Base-by-base conservation (phyloP, 2,113 vertebrate genomes). In the Tetrax tetrax region DNA sequence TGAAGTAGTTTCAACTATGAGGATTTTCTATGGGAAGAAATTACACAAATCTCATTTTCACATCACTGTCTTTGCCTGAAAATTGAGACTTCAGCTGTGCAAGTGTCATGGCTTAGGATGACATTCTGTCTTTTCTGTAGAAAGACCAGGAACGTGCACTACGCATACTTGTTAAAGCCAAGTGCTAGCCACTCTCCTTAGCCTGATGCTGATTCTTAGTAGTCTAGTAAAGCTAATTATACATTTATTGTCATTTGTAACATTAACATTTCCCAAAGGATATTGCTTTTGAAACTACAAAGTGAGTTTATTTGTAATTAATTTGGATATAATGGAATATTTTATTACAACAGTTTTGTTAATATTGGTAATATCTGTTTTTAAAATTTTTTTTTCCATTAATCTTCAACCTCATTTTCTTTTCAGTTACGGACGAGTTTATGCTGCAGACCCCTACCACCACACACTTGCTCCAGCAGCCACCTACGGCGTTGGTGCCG, bases 401-500 rank as follows among this genome's bases (percentile, higher is more conserved):
- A 91, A 95, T 87, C 75, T 90, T 68, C 74, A 66, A 64, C 86
- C 96, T n/a, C 95, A 19, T 95, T 96, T 97, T 97, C 88, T 97
- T 98, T 98, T 63, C 98, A 99, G 99, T 99, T 99, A 99, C 98
- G 99, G 99, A 99, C 98, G 99, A 99, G 99, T 99, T 99, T 99
- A 99, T 99, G 99, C 99, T 99, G 98, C 99, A 98, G 99, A 99
- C 98, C 99, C 99, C 99, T 99, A 99, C 99, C 99, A 98, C 98
- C 99, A 99, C 99, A 97, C 99, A 99, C 99, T 99, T 99, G 98
- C 99, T 99, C 99, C 99, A 98, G 99, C 99, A 99, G 98, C 99
- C 98, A 98, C 99, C 99, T 99, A 99, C 99, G 99, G 99, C 98
- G 98, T 99, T 99, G 99, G 99, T 99, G 98, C 99, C 99, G 98